phyloP scores from a whole-genome alignment of 2,888 invertebrate species.

The Sabellastarte sp. region DNA sequence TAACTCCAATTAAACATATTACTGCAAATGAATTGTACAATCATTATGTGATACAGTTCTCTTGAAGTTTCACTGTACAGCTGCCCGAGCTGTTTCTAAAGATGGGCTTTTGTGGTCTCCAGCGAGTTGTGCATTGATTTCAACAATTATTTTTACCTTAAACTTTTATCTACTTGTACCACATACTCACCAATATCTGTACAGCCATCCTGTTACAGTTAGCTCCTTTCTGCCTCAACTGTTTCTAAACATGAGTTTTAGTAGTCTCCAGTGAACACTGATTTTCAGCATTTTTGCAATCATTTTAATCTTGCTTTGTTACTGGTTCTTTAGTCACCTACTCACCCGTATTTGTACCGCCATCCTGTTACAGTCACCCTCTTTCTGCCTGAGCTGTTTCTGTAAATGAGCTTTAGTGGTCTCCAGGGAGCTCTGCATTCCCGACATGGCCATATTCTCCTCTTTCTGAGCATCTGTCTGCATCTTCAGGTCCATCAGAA shows the following conservation, averaged over 20 bases:
- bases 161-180: too few relatives aligned
- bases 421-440: constrained; percentile 52
- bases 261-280: constrained; percentile 55
- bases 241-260: constrained; percentile 56
- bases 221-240: constrained; percentile 53
- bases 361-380: constrained; percentile 57
- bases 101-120: too few relatives aligned
- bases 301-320: too few relatives aligned
- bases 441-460: constrained; percentile 45
- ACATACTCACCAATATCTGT: constrained; percentile 53
- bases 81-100: too few relatives aligned
- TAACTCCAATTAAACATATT: too few relatives aligned
- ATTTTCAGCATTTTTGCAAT: too few relatives aligned
- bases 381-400: constrained; percentile 55
- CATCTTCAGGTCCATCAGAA: constrained; percentile 42
- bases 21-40: too few relatives aligned
- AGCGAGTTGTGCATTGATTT: too few relatives aligned
- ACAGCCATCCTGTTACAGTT: constrained; percentile 58
- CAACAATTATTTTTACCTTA: too few relatives aligned
- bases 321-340: too few relatives aligned
- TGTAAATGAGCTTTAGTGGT: constrained; percentile 54
- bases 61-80: too few relatives aligned
- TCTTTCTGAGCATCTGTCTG: constrained; percentile 46
- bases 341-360: constrained; percentile 58
- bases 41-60: too few relatives aligned